Conservation (phyloP, 2,797 vertebrate genomes). For the Apodemus agrarius region DNA sequence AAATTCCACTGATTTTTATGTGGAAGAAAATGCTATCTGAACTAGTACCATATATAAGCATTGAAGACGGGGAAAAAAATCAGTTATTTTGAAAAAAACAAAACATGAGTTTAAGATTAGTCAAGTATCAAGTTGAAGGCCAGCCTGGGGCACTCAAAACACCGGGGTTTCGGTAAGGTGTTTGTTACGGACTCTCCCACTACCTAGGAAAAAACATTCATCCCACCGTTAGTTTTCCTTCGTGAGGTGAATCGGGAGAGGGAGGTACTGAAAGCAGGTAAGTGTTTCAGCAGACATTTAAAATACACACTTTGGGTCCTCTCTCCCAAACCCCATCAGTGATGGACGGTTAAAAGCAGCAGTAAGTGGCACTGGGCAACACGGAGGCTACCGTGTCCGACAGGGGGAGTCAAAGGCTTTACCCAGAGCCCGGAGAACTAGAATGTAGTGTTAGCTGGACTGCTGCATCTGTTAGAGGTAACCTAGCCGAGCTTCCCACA, state of each 20-base stretch:
- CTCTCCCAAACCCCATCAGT: not conserved
- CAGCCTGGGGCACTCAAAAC: not conserved
- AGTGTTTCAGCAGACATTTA: slow-evolving; percentile 13
- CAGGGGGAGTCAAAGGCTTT: not conserved
- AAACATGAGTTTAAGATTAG: not conserved
- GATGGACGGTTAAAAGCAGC: slow-evolving; percentile 48
- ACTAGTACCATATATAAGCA: slow-evolving; percentile 34
- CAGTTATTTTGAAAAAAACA: not conserved
- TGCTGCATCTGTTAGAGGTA: slow-evolving; percentile 43
- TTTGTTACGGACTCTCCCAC: not conserved
- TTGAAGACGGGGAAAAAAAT: slow-evolving; percentile 20
- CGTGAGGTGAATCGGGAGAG: slow-evolving; percentile 60
- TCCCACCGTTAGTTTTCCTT: slow-evolving; percentile 59
- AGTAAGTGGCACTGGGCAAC: not conserved
- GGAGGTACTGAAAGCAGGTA: slow-evolving; percentile 4
- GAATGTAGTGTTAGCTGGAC: slow-evolving; percentile 73
- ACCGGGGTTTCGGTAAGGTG: not conserved
- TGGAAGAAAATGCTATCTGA: slow-evolving; percentile 59
- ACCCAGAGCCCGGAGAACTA: not conserved
- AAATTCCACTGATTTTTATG: slow-evolving; percentile 41
- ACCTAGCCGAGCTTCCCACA: slow-evolving; percentile 24
- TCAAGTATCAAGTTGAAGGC: not conserved
- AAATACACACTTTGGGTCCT: slow-evolving; percentile 15
- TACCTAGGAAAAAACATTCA: slow-evolving; percentile 10
- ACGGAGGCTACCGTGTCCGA: slow-evolving; percentile 14